phyloP scores from a whole-genome alignment of 1,140 invertebrate species.

The Cydia pomonella region DNA sequence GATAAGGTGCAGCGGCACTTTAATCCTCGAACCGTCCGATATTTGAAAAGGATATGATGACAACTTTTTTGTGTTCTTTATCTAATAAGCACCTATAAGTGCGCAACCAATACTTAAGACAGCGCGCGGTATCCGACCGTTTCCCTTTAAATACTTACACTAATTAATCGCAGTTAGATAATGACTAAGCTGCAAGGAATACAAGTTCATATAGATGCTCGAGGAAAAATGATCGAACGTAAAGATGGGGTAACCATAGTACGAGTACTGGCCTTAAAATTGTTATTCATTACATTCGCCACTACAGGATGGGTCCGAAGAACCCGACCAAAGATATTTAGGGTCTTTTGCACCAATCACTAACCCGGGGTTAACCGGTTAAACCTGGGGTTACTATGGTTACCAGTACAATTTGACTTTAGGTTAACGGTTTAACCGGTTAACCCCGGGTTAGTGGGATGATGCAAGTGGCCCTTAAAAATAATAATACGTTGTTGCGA shows the following conservation, averaged over 20 bases:
- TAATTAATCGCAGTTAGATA: constrained; percentile 17
- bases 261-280: no score
- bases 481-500: no score
- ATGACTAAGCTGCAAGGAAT: neutral
- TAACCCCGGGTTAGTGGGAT: no score
- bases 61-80: constrained; percentile 73
- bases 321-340: no score
- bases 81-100: constrained; percentile 70
- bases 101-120: constrained; percentile 47
- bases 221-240: neutral
- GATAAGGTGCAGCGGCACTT: constrained; percentile 77
- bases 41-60: constrained; percentile 80
- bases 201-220: neutral
- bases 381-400: no score
- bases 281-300: no score
- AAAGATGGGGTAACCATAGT: neutral
- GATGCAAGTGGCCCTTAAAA: no score
- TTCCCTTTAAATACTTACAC: constrained; percentile 3
- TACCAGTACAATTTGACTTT: no score
- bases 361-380: no score
- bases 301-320: no score
- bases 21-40: constrained; percentile 74
- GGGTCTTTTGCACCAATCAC: no score
- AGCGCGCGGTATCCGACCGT: constrained; percentile 21
- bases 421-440: no score